Evolutionary conservation across 2,888 invertebrate genomes (phyloP), one percentile per base, ranked within the genome.

Genomic region (Ectemnius cavifrons): DNA sequence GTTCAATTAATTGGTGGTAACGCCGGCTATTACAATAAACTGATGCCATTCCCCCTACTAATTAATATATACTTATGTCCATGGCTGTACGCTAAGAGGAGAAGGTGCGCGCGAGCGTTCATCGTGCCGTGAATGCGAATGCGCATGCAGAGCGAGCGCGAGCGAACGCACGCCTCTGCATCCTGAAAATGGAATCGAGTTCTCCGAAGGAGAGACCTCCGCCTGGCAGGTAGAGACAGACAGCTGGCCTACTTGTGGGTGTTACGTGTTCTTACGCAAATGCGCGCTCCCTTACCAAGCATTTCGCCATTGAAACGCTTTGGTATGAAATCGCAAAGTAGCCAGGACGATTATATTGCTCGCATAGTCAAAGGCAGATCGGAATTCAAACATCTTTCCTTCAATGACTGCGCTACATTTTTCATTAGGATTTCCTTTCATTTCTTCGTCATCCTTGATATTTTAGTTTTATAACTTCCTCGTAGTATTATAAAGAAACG

Each of bases 111-210:
- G 16, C 14, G 0, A 2, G 0, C 52, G 52, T 14, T 14, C 14
- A 14, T 16, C 16, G 14, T 16, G 16, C 2, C 16, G 5, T 16
- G 52, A 52, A 52, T 52, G 52, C 14, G 52, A 52, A 52, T 16
- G n/a, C 52, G 2, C 16, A 16, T 16, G 52, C 13, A 14, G 11
- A 52, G 52, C n/a, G 11, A 52, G 52, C n/a, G n/a, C 2, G 16
- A 52, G 52, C 52, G 58, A n/a, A n/a, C 78, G 69, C 75, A 74
- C 71, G 71, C 61, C 58, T 73, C 64, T 45, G 69, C 66, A 78
- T 63, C 73, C 74, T 66, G 77, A 70, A 77, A 80, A 83, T 83
- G 70, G 78, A 80, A 80, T 80, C 83, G 52, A 75, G 68, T 65
- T 70, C 71, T 78, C 73, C 37, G 8, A 69, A 78, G 73, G 78